A percentile compares a stretch with the other conserved stretches of the same genome.
Conservation (phyloP, 2,797 vertebrate genomes). For the Helarctos malayanus region DNA sequence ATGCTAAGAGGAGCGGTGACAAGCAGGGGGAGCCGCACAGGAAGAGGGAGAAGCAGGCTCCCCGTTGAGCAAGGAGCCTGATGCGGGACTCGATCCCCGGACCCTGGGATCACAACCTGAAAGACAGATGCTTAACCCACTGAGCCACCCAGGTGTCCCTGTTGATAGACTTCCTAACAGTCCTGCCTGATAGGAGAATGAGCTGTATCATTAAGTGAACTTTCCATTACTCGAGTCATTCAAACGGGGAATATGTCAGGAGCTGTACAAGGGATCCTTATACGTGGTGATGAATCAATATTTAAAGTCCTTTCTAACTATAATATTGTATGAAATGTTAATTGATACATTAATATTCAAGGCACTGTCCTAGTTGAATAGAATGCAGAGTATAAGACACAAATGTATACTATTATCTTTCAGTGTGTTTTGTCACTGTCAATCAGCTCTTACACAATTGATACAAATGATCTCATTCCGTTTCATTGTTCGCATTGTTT, state of each 20-base stretch:
- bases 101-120: no score
- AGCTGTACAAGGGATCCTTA: neutral
- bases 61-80: no score
- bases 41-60: no score
- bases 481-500: neutral
- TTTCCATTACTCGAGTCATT: constrained; percentile 29
- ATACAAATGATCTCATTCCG: neutral
- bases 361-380: neutral
- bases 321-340: neutral
- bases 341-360: neutral
- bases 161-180: neutral
- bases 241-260: neutral
- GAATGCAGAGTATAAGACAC: neutral
- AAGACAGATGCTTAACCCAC: neutral
- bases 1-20: neutral
- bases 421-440: neutral
- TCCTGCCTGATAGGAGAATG: neutral
- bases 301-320: neutral
- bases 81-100: no score
- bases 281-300: neutral
- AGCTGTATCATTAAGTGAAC: neutral
- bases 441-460: neutral
- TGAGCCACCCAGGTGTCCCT: neutral
- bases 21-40: neutral
- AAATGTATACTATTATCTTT: neutral